Evolutionary conservation across 2,888 invertebrate genomes (phyloP), one percentile per base, ranked within the genome.

Genomic region (Stramonita haemastoma): DNA sequence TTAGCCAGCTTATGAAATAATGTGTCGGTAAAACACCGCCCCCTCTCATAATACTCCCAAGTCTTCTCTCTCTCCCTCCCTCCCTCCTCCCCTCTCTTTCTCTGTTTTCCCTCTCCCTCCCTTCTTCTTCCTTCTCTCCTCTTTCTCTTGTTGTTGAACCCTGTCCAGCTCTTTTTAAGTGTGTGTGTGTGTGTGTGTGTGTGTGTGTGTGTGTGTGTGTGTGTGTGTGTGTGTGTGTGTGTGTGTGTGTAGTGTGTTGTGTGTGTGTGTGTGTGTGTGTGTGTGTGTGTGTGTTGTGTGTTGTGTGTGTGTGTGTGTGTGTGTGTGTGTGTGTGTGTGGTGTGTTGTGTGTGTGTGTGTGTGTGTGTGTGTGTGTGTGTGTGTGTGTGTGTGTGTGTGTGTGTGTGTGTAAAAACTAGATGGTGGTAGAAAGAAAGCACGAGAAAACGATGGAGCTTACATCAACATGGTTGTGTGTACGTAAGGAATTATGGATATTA

Each of bases 391-490:
- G 46, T 46, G 46, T 46, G 46, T 46, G 8, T 8, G 46, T 46
- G 46, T 46, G 46, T 46, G 8, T 8, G 46, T 46, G n/a, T n/a
- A n/a, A n/a, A 46, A 2, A 46, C 46, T 46, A 46, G 46, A 46
- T 46, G 46, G 46, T 46, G 46, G 8, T 46, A 8, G 8, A 46
- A 46, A 8, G 46, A 2, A 46, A 46, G 46, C 46, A 46, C 2
- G 46, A 46, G 46, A 46, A 46, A 46, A 46, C 46, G 46, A 46
- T 46, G 34, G 85, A 15, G 85, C n/a, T 17, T 85, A 56, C 56
- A 56, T 85, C 46, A 46, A 56, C 56, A 56, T 85, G 85, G 34
- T 5, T 85, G 46, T 85, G 34, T 85, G 85, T 46, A 56, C 56
- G 4, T 85, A 56, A 46, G 85, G 34, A 56, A 46, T 36, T 85